Evolutionary conservation across 2,113 vertebrate genomes (phyloP), one percentile per base, ranked within the genome.

Genomic region (Hucho hucho): DNA sequence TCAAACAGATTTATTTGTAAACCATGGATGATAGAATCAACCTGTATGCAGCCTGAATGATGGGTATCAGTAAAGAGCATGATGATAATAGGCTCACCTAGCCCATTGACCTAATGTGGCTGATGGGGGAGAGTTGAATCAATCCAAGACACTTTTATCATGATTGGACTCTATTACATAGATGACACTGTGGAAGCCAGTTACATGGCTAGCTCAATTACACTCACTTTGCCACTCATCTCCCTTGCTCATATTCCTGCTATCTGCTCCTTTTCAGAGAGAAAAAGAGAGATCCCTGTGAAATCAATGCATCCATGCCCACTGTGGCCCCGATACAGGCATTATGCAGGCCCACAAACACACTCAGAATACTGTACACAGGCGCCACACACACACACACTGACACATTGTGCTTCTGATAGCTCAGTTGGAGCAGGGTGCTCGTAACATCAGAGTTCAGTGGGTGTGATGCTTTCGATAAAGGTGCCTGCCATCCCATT

Each of bases 61-160:
- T 75, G 74, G 86, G 80, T 82, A 84, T 89, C 82, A 83, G 80
- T 79, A 83, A 87, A 81, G 84, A 82, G 87, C 72, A 66, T 73
- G 70, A 75, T 89, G 86, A 87, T 90, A 90, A 90, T 85, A 80
- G 83, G 75, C 79, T 90, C 78, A 86, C 81, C 77, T 81, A 82
- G 75, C 83, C 77, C 76, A 68, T 83, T 90, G 86, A 90, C 86
- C 84, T 87, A 89, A 90, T 85, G 84, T 84, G 76, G 28, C 59
- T 82, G 88, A 89, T 89, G 87, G 68, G 71, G 32, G 75, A 80
- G 81, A 74, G 81, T 70, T 72, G 73, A 89, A 91, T 92, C 90
- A 37, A 91, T 93, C 86, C 75, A 70, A 81, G 85, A 80, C 89
- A 90, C 91, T 93, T 6, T 32, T 92, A 92, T 78, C 82, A 75